Conservation (phyloP, 2,113 vertebrate species). For the Phrynocephalus versicolor region DNA sequence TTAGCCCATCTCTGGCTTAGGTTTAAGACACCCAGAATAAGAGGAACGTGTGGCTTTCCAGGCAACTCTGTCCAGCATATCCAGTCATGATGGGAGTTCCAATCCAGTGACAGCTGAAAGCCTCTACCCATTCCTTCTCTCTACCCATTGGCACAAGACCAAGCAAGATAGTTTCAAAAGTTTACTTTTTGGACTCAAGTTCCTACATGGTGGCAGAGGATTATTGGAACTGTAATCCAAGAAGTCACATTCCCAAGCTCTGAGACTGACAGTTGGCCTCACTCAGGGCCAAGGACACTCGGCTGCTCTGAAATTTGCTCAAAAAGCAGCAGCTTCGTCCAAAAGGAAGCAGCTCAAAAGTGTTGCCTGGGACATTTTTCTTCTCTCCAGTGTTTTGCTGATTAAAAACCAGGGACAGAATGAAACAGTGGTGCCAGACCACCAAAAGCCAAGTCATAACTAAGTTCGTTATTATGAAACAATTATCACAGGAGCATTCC, state of each 20-base stretch:
- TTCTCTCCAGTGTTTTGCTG: constrained; percentile 18
- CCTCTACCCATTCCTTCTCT: background rate
- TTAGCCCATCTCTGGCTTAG: too few relatives aligned
- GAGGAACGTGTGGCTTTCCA: too few relatives aligned
- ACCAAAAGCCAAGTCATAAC: constrained; percentile 25
- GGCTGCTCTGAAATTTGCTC: background rate
- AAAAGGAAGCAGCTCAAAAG: background rate
- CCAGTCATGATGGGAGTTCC: background rate
- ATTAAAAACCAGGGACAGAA: constrained; percentile 25
- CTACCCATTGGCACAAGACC: too few relatives aligned
- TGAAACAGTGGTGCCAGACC: constrained; percentile 18
- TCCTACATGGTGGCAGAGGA: too few relatives aligned
- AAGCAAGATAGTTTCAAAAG: too few relatives aligned
- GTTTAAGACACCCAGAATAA: too few relatives aligned
- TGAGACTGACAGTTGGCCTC: too few relatives aligned
- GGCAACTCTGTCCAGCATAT: background rate
- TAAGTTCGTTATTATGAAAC: constrained; percentile 42
- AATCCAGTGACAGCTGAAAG: background rate
- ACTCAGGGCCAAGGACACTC: background rate
- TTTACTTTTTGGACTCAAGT: too few relatives aligned
- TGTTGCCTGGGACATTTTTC: background rate
- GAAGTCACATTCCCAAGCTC: too few relatives aligned
- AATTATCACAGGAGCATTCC: constrained; percentile 41
- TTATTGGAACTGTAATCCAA: too few relatives aligned
- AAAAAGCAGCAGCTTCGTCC: background rate